phyloP scores from a whole-genome alignment of 2,113 vertebrate species.

The Monopterus albus region DNA sequence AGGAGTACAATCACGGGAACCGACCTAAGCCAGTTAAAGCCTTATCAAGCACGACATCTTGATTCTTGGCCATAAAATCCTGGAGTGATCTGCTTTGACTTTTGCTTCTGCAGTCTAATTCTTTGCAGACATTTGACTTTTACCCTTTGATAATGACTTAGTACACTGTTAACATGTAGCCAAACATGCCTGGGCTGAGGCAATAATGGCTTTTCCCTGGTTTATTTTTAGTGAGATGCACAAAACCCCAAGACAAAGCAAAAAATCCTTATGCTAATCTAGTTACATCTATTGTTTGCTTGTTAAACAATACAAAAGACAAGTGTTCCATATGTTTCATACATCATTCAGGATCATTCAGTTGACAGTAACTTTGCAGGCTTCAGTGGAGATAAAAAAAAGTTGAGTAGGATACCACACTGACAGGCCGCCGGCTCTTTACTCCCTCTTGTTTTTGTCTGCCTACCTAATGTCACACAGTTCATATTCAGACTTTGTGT shows the following conservation, averaged over 20 bases:
- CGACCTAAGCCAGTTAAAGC: constrained; percentile 77
- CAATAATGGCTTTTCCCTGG: not conserved
- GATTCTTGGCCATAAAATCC: constrained; percentile 71
- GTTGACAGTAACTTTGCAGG: not conserved
- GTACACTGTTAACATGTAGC: not conserved
- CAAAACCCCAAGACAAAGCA: not conserved
- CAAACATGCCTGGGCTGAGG: not conserved
- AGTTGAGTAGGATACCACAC: constrained; percentile 52
- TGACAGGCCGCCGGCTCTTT: not conserved
- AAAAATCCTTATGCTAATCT: not conserved
- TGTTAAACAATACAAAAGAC: not conserved
- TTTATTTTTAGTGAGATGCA: not conserved
- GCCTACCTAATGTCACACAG: constrained; percentile 7
- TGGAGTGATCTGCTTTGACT: constrained; percentile 54
- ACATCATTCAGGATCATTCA: not conserved
- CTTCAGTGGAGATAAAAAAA: constrained; percentile 11
- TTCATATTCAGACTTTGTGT: constrained; percentile 7
- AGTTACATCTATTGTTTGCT: not conserved
- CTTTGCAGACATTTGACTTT: constrained; percentile 37
- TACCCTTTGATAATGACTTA: not conserved
- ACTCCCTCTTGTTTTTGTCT: not conserved
- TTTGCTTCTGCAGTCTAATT: constrained; percentile 30
- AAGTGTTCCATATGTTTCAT: not conserved
- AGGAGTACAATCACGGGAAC: constrained; percentile 55
- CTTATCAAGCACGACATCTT: constrained; percentile 79